phyloP scores from a whole-genome alignment of 2,797 vertebrate genomes.

The Gobio occitaniae region DNA sequence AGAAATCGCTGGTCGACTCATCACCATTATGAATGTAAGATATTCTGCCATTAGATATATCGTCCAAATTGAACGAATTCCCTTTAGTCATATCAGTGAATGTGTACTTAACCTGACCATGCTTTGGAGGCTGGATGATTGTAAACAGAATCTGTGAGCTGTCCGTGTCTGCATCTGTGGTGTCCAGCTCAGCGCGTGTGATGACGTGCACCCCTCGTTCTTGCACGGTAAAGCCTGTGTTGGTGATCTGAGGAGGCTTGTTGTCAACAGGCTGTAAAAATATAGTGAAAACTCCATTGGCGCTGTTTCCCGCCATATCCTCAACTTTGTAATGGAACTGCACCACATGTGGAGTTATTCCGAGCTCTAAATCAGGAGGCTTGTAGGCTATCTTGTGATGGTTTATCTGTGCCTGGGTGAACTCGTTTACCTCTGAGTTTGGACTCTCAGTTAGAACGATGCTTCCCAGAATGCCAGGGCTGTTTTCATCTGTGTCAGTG shows the following conservation, averaged over 20 bases:
- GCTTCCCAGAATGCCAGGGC: slow-evolving; percentile 78
- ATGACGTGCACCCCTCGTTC: slow-evolving; percentile 85
- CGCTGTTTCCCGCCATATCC: slow-evolving; percentile 86
- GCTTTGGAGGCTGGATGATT: slow-evolving; percentile 83
- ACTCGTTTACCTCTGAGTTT: slow-evolving; percentile 82
- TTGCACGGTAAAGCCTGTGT: slow-evolving; percentile 88
- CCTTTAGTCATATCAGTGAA: slow-evolving; percentile 83
- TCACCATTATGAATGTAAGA: slow-evolving; percentile 88
- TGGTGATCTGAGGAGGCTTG: slow-evolving; percentile 92
- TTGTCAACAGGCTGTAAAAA: slow-evolving; percentile 94
- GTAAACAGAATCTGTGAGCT: slow-evolving; percentile 85
- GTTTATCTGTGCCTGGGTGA: slow-evolving; percentile 97
- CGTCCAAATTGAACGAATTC: slow-evolving; percentile 82
- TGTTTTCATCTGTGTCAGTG: slow-evolving; percentile 91
- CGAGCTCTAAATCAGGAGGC: slow-evolving; percentile 91
- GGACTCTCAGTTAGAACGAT: slow-evolving; percentile 91
- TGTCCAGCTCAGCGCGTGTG: slow-evolving; percentile 84
- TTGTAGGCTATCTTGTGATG: slow-evolving; percentile 94
- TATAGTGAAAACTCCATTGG: slow-evolving; percentile 85
- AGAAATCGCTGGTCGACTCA: slow-evolving; percentile 81
- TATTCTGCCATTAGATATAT: slow-evolving; percentile 85
- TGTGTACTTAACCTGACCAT: slow-evolving; percentile 83
- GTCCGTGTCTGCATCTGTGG: slow-evolving; percentile 89
- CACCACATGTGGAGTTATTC: slow-evolving; percentile 89
- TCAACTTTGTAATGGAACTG: slow-evolving; percentile 91